A percentile compares a stretch with the other conserved stretches of the same genome.
Conservation (phyloP, 2,888 invertebrate species). For the Actias luna region DNA sequence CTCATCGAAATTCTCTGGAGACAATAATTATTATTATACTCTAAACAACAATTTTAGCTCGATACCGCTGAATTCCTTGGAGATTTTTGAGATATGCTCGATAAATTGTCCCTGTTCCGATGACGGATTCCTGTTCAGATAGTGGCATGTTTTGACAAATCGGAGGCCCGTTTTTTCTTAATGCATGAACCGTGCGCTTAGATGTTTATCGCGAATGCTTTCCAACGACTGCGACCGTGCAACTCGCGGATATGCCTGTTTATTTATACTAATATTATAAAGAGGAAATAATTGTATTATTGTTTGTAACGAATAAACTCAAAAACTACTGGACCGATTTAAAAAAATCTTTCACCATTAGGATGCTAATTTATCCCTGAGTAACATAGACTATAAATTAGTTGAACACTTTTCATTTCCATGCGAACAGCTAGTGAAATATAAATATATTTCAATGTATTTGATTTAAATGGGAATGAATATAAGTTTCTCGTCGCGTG, state of each 20-base stretch:
- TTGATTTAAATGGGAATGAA: background rate
- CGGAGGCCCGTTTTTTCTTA: conserved; percentile 67
- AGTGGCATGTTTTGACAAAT: conserved; percentile 78
- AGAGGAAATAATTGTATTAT: no score
- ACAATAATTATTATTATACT: background rate
- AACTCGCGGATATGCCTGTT: background rate
- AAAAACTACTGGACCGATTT: no score
- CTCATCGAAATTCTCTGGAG: background rate
- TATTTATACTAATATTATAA: no score
- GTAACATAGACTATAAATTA: no score
- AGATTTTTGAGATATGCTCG: conserved; percentile 69
- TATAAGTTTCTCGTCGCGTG: background rate
- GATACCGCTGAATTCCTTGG: conserved; percentile 30
- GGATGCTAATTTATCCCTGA: no score
- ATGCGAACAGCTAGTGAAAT: no score
- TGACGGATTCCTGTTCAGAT: conserved; percentile 74
- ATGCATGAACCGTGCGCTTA: conserved; percentile 61
- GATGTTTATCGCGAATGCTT: conserved; percentile 45
- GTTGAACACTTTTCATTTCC: no score
- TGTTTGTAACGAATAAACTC: no score
- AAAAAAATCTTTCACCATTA: no score
- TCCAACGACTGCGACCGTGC: conserved; percentile 5
- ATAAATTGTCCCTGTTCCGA: conserved; percentile 66
- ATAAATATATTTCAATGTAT: no score
- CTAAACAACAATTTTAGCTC: background rate